Base-by-base conservation (phyloP, 2,113 vertebrate genomes). In the Lepus americanus region DNA sequence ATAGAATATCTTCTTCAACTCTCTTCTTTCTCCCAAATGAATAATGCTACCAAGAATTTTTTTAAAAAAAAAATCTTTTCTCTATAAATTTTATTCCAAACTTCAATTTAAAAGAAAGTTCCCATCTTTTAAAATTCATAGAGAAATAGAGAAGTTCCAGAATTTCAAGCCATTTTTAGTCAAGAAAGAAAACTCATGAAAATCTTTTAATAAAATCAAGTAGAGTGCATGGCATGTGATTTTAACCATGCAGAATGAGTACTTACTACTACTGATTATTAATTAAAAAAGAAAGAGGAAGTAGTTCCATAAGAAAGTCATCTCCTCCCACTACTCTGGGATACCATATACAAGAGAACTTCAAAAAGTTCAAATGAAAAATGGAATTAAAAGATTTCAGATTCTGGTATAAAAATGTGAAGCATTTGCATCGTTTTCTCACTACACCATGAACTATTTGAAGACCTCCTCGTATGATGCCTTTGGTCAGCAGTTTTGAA, bases 111-210 rank as follows among this genome's bases (percentile, higher is more conserved):
- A 64, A 25, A 16, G 23, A 77, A 76, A 44, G 22, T 44, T 39
- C 31, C 19, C 3, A 14, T 23, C 25, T 89, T 86, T 79, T 53
- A 66, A 79, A 91, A 94, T 61, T 61, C 86, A 77, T 67, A 67
- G 33, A 53, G 20, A 93, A 87, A 92, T 29, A 73, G 12, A 33
- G 33, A 23, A 82, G 27, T 82, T 88, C 27, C 23, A 67, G 59
- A 92, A 7, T 33, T 88, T 83, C n/a, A 87, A 87, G 93, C 53
- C 39, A 76, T 59, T 39, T 82, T 55, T 93, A 72, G 23, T 82
- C 55, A 90, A 85, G 51, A 63, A 83, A 76, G 27, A 92, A 93
- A 91, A 82, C 25, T 9, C 90, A 73, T 5, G 29, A 51, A 87
- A 66, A 49, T 49, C 36, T 89, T 89, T 79, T 66, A 31, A 87